These are phyloP conservation scores for Leptinotarsa lineolata DNA, from an alignment of 1,140 invertebrate genomes.

Conservation along the genomic window DNA sequence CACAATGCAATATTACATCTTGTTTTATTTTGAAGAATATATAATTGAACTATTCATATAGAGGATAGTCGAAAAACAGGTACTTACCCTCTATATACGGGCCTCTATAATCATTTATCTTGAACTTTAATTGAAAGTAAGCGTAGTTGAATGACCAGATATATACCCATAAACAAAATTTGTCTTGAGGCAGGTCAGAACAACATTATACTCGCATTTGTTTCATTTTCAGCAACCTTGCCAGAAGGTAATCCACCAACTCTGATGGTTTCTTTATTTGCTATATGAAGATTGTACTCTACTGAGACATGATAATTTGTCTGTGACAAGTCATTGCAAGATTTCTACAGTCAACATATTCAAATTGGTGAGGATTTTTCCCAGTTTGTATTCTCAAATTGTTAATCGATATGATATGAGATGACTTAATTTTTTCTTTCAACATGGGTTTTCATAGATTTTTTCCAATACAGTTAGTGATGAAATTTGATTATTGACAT, in stretches of 20 bases:
- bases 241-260: constrained; percentile 17
- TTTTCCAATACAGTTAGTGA: too few relatives aligned
- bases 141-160: neutral
- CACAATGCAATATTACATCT: too few relatives aligned
- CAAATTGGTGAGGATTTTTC: constrained; percentile 27
- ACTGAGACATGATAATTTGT: constrained; percentile 2
- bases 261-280: neutral
- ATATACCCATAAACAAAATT: neutral
- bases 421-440: too few relatives aligned
- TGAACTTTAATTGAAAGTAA: neutral
- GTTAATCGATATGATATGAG: too few relatives aligned
- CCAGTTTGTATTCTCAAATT: neutral
- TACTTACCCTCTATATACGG: too few relatives aligned
- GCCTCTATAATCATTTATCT: too few relatives aligned
- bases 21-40: too few relatives aligned
- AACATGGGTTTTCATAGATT: too few relatives aligned
- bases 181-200: neutral
- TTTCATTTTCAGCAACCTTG: neutral
- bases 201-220: neutral
- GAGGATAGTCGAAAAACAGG: too few relatives aligned
- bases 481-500: too few relatives aligned
- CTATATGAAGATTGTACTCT: constrained; percentile 11
- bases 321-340: constrained; percentile 12
- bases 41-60: too few relatives aligned
- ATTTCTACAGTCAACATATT: constrained; percentile 26